Conservation (phyloP, 2,113 vertebrate genomes). For the Bombycilla garrulus region DNA sequence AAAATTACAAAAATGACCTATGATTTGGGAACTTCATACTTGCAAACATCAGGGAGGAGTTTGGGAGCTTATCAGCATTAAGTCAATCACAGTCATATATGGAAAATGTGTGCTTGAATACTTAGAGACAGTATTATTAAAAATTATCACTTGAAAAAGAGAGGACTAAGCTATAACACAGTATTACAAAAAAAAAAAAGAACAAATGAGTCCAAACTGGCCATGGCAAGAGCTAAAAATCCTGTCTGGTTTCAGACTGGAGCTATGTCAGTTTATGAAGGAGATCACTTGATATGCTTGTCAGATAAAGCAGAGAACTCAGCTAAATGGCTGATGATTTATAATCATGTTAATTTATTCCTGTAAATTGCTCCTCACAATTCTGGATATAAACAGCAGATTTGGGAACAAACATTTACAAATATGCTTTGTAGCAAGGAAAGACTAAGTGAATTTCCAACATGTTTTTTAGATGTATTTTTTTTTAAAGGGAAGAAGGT, state of each 20-base stretch:
- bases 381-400: neutral
- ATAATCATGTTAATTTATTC: neutral
- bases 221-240: slow-evolving; percentile 6
- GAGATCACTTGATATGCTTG: neutral
- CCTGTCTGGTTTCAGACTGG: neutral
- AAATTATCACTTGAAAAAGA: neutral
- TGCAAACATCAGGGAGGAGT: neutral
- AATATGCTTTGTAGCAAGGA: neutral
- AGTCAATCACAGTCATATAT: neutral
- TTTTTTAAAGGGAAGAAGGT: neutral
- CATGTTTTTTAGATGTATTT: neutral
- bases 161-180: neutral
- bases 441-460: neutral
- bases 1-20: neutral
- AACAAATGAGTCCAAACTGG: neutral
- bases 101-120: neutral
- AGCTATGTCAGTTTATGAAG: neutral
- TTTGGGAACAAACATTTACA: neutral
- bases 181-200: neutral
- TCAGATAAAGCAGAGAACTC: neutral
- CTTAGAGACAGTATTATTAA: neutral
- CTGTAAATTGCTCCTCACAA: neutral
- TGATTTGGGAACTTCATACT: neutral
- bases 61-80: neutral
- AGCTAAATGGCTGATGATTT: slow-evolving; percentile 2